Evolutionary conservation across 2,888 invertebrate species (phyloP).

Genomic region (Leucophora obtusa): DNA sequence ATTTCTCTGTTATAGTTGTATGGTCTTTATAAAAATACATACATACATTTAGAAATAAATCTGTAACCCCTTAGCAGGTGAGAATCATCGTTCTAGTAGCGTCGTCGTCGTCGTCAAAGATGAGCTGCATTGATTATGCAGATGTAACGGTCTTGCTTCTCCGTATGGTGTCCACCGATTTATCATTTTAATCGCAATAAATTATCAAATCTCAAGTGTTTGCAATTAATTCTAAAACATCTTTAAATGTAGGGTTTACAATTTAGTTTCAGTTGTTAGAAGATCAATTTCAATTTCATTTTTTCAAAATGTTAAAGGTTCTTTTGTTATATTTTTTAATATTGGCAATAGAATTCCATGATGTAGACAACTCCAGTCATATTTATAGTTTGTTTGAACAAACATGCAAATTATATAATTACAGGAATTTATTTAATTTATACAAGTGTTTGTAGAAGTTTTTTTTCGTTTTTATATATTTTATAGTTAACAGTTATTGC

Average conservation of each 20-base stretch:
- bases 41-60: conserved; percentile 13
- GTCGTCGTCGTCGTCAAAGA: conserved; percentile 17
- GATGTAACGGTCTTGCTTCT: conserved; percentile 54
- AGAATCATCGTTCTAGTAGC: conserved; percentile 25
- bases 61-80: conserved; percentile 33
- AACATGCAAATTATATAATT: conserved; percentile 56
- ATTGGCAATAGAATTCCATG: conserved; percentile 47
- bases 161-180: conserved; percentile 59
- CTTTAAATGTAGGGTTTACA: conserved; percentile 35
- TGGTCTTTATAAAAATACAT: conserved; percentile 20
- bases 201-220: conserved; percentile 60
- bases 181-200: conserved; percentile 64
- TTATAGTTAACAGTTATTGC: conserved; percentile 27
- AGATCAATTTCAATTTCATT: conserved; percentile 55
- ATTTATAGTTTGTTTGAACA: conserved; percentile 21
- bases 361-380: conserved; percentile 3
- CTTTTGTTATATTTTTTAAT: conserved; percentile 31
- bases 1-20: conserved; percentile 2
- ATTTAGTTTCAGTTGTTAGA: conserved; percentile 37
- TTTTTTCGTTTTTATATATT: not conserved
- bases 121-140: conserved; percentile 52
- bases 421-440: conserved; percentile 42
- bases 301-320: conserved; percentile 61
- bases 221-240: conserved; percentile 51
- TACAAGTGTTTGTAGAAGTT: conserved; percentile 28